Base-by-base conservation (phyloP, 2,113 vertebrate species). In the Piprites chloris region DNA sequence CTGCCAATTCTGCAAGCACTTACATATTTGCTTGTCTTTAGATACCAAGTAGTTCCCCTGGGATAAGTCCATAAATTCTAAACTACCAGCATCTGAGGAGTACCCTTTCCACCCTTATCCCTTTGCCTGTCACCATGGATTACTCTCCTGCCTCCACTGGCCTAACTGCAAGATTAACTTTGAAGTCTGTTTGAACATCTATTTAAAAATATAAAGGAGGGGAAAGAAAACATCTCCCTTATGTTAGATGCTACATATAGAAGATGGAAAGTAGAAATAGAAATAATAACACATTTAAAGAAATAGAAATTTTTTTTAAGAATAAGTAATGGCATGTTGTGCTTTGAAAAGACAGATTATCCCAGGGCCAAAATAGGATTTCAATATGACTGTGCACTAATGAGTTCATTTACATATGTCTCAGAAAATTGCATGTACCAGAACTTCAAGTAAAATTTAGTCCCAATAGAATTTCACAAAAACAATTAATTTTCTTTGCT, bases 331-430 rank as follows among this genome's bases (percentile, higher is more conserved):
- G 87, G 78, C 30, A 94, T 69, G 83, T 39, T 65, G 41, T 84
- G 79, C 92, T 96, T 93, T 92, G 73, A 80, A 79, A 93, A 96
- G 86, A 96, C 76, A 97, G 96, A 95, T 91, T 97, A 95, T 89
- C 95, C 89, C 89, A 95, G 72, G 90, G 90, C 91, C 87, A 97
- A 96, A 95, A 91, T 52, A 96, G 77, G 80, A 94, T 92, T 94
- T 93, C 83, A 37, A 78, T 96, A 97, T 84, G 94, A 93, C 50
- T 85, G 68, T 87, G 73, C 41, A 89, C 59, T 98, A 98, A 98
- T 97, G 94, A 97, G 92, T 95, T 97, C 75, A 98, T 98, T 97
- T 97, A 97, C 97, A 98, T 96, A 95, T 3, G 92, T 83, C 96
- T 97, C 97, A 95, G 91, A 95, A 93, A 97, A 97, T 30, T 90